phyloP scores from a whole-genome alignment of 2,888 invertebrate genomes.

The Pimpla rufipes region DNA sequence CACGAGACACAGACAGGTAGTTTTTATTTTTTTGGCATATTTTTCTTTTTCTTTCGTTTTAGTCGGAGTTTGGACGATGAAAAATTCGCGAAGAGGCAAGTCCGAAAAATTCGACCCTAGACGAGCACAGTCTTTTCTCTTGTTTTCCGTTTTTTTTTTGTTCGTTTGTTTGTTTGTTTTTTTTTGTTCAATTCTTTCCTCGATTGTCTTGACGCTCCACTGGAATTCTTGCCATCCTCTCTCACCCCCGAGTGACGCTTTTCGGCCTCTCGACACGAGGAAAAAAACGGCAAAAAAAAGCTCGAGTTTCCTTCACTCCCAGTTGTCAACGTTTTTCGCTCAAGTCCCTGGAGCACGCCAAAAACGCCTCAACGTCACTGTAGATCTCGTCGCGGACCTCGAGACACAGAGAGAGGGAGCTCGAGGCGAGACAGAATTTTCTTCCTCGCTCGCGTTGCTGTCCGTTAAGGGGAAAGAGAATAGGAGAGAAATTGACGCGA shows the following conservation, averaged over 20 bases:
- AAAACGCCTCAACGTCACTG: slow-evolving; percentile 31
- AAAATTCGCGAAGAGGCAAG: slow-evolving; percentile 68
- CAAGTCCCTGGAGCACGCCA: background rate
- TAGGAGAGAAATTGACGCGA: slow-evolving; percentile 25
- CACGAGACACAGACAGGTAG: slow-evolving; percentile 82
- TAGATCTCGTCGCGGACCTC: slow-evolving; percentile 7
- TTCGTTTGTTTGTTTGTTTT: slow-evolving; percentile 18
- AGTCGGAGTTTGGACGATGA: slow-evolving; percentile 64
- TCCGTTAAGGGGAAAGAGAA: background rate
- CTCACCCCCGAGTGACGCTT: slow-evolving; percentile 30
- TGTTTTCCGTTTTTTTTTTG: slow-evolving; percentile 36
- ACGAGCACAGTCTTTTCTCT: slow-evolving; percentile 44
- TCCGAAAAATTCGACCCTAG: slow-evolving; percentile 49
- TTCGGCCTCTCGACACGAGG: slow-evolving; percentile 22
- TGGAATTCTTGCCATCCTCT: slow-evolving; percentile 64
- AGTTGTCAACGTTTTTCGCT: slow-evolving; percentile 19
- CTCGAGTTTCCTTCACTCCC: background rate
- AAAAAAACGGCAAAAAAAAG: too few species aligned
- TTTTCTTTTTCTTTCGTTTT: slow-evolving; percentile 5
- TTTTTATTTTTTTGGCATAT: slow-evolving; percentile 58
- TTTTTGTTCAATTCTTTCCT: slow-evolving; percentile 33
- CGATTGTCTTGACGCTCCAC: slow-evolving; percentile 68
- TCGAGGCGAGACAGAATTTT: slow-evolving; percentile 19
- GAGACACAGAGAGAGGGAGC: too few species aligned
- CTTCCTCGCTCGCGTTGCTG: background rate